Percentiles rank a stretch among this genome's conserved stretches.
phyloP scores from a whole-genome alignment of 1,140 invertebrate genomes.

The Oreohelix idahoensis region DNA sequence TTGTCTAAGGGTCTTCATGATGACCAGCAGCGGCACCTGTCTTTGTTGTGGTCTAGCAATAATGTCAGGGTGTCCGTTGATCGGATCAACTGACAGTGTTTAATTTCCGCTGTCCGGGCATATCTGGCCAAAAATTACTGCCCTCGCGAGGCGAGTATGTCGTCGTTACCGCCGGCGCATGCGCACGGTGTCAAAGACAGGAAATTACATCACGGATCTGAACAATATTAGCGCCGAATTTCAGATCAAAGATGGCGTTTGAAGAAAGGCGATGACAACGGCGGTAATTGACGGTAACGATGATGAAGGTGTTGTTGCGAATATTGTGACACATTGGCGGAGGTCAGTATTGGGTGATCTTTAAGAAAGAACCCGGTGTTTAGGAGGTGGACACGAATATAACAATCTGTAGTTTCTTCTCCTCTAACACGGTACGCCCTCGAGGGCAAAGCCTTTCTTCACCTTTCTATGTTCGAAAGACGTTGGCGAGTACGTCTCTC shows the following conservation, averaged over 20 bases:
- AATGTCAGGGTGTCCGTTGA: conserved; percentile 1
- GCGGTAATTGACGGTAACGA: background rate
- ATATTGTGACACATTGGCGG: background rate
- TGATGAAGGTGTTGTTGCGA: background rate
- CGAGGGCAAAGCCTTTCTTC: too few relatives aligned
- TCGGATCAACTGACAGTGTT: background rate
- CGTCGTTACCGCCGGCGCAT: background rate
- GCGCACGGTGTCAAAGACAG: background rate
- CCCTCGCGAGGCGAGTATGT: background rate
- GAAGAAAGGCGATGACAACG: background rate
- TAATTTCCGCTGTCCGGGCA: background rate
- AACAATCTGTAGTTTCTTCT: background rate
- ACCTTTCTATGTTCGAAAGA: too few relatives aligned
- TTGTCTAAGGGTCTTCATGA: background rate
- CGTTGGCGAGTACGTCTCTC: too few relatives aligned
- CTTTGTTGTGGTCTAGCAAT: background rate
- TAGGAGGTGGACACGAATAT: background rate
- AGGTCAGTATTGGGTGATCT: background rate
- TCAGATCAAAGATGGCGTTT: background rate
- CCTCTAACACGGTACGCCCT: too few relatives aligned
- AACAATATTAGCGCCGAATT: background rate
- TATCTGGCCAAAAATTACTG: background rate
- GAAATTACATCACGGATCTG: background rate
- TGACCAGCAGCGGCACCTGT: background rate
- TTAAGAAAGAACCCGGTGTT: background rate